Conservation (phyloP, 2,888 invertebrate species). For the Trichogramma dendrolimi region DNA sequence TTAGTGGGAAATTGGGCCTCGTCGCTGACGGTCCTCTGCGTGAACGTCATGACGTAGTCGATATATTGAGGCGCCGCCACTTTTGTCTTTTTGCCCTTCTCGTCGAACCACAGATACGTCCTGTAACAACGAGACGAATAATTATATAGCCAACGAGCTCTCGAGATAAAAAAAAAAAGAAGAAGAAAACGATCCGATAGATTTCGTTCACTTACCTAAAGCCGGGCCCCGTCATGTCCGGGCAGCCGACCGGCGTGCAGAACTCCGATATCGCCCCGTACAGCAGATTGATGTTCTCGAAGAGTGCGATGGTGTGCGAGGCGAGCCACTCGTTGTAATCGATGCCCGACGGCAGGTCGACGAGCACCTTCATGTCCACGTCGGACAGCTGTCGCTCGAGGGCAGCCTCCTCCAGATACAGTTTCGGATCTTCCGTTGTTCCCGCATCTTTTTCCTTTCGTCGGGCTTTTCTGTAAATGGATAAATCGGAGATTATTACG, state of each 20-base stretch:
- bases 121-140: conserved; percentile 56
- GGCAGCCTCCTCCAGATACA: conserved; percentile 92
- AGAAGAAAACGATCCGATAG: neutral
- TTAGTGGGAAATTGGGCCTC: conserved; percentile 97
- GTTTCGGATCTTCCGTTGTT: conserved; percentile 79
- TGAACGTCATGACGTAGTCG: conserved; percentile 98
- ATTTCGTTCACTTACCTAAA: conserved; percentile 63
- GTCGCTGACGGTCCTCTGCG: conserved; percentile 94
- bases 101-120: conserved; percentile 97
- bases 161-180: neutral
- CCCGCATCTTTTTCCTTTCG: conserved; percentile 88
- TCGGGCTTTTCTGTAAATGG: conserved; percentile 81
- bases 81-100: conserved; percentile 96
- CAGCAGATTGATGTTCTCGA: conserved; percentile 97
- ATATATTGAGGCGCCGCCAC: conserved; percentile 97
- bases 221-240: conserved; percentile 95
- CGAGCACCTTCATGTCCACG: conserved; percentile 88
- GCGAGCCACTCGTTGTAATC: conserved; percentile 99
- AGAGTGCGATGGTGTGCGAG: conserved; percentile 95
- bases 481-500: neutral
- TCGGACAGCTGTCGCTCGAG: conserved; percentile 91
- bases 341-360: conserved; percentile 90
- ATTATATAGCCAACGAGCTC: neutral
- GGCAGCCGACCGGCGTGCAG: conserved; percentile 92
- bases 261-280: conserved; percentile 98